Base-by-base conservation (phyloP, 2,113 vertebrate species). In the Callithrix jacchus region DNA sequence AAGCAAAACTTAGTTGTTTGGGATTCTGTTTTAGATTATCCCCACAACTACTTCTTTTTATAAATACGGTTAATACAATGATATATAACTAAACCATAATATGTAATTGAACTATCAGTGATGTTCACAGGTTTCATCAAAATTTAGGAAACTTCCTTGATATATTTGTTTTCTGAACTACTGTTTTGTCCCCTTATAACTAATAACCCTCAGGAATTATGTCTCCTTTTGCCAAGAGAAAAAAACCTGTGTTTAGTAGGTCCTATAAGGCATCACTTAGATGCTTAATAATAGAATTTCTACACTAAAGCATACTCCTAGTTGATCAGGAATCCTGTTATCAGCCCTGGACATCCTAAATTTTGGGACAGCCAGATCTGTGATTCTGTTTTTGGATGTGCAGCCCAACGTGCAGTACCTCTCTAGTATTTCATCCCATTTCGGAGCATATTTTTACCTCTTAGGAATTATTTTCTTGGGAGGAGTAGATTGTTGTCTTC, bases 91-190 rank as follows among this genome's bases (percentile, higher is more conserved):
- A 42, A 94, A 49, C 45, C 18, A 80, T 61, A 87, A 49, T 82
- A 40, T 87, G 32, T 71, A 74, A 93, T 76, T 35, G 35, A 76
- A 47, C 30, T 74, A 71, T 47, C 25, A 74, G 25, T 76, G 47
- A 52, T 93, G 35, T 70, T 47, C 30, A 54, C 6, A 37, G 70
- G 18, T 70, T 88, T 89, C 25, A 42, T 58, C 20, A 61, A 91
- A 92, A 92, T 71, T 52, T 92, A 42, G 45, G 18, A 70, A 88
- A 84, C n/a, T 66, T 88, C 47, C 52, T 61, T 79, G 79, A 71
- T 92, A 71, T 54, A 61, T 23, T 82, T 71, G 23, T 77, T 92
- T 92, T 79, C 70, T 94, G 37, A 94, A 84, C 27, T 76, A 42
- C 45, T 56, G 23, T 40, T 94, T 70, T 49, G 12, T 71, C n/a